Evolutionary conservation across 2,113 vertebrate genomes (phyloP).

Genomic region (Chlamydotis undulata): DNA sequence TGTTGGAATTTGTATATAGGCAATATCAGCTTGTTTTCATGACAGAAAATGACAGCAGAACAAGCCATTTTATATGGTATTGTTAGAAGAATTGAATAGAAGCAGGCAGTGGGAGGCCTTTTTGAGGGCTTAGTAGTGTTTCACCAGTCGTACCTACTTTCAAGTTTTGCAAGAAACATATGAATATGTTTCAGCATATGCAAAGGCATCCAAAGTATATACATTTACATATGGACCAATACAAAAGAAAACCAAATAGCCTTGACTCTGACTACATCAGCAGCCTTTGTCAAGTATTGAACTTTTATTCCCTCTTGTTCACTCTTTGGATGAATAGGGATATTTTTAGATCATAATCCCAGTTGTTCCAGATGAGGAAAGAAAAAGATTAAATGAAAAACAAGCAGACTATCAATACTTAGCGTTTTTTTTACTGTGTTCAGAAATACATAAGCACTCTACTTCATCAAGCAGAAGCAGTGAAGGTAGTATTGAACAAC

Average conservation of each 20-base stretch:
- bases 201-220: not conserved
- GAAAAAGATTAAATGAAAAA: not conserved
- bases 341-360: not conserved
- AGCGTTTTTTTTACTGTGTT: not conserved
- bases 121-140: not conserved
- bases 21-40: not conserved
- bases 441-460: not conserved
- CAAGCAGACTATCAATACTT: not conserved
- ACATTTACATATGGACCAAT: not conserved
- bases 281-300: not conserved
- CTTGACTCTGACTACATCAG: not conserved
- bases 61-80: not conserved
- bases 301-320: not conserved
- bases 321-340: not conserved
- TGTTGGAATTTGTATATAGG: not conserved
- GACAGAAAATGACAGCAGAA: not conserved
- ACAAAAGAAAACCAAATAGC: not conserved
- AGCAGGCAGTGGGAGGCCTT: not conserved
- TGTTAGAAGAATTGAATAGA: not conserved
- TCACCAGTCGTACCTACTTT: not conserved
- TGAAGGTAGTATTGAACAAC: not conserved
- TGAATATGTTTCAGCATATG: not conserved
- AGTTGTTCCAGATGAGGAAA: not conserved
- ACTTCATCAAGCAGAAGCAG: not conserved
- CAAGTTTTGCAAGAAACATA: not conserved